phyloP scores from a whole-genome alignment of 2,888 invertebrate species.

The Tenthredo livida region DNA sequence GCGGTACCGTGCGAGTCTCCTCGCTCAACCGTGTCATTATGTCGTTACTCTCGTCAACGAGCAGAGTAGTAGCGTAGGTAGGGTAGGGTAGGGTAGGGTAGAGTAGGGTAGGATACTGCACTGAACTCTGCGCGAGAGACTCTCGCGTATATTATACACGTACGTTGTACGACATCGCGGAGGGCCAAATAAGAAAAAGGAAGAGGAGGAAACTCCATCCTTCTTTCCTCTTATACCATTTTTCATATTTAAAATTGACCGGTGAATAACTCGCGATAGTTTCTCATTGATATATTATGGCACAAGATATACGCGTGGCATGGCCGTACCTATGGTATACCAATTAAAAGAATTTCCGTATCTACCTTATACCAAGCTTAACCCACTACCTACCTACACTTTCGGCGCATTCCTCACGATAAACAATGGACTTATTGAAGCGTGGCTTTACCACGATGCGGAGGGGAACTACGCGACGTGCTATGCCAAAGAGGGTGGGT shows the following conservation, averaged over 20 bases:
- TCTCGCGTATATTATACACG: background rate
- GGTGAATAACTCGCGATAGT: too few species aligned
- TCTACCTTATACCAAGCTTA: constrained; percentile 59
- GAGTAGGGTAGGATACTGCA: background rate
- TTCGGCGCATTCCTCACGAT: constrained; percentile 50
- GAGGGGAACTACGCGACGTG: constrained; percentile 16
- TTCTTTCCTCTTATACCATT: background rate
- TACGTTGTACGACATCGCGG: background rate
- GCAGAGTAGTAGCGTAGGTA: constrained; percentile 58
- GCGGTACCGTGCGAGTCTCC: constrained; percentile 29
- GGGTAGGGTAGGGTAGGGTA: background rate
- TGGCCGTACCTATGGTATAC: constrained; percentile 56
- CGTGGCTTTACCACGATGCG: constrained; percentile 58
- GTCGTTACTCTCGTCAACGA: constrained; percentile 77
- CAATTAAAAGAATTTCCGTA: constrained; percentile 73
- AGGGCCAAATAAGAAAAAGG: background rate
- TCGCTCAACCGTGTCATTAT: constrained; percentile 76
- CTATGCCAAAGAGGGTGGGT: background rate
- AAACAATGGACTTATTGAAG: constrained; percentile 72
- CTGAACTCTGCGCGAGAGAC: background rate
- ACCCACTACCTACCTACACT: background rate
- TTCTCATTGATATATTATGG: too few species aligned
- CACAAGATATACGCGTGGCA: too few species aligned
- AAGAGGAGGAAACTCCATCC: background rate
- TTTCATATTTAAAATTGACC: background rate